These are phyloP conservation scores for Andrena bicolor DNA, from an alignment of 2,888 invertebrate genomes.

Conservation along the genomic window DNA sequence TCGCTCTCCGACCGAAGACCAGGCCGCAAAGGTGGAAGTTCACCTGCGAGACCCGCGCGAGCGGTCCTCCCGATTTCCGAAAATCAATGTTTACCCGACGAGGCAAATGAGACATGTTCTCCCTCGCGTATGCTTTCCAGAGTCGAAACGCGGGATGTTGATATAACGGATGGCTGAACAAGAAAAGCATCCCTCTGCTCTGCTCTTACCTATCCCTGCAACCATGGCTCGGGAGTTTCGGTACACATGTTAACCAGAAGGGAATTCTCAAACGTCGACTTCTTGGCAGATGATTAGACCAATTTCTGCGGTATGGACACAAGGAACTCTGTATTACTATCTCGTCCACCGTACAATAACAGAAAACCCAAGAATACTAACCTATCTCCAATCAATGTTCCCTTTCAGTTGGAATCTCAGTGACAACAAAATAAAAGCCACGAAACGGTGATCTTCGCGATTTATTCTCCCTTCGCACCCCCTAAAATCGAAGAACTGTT, in stretches of 20 bases:
- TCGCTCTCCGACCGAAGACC: conserved; percentile 1
- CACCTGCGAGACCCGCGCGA: conserved; percentile 40
- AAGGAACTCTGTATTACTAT: neutral
- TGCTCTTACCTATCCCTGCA: conserved; percentile 21
- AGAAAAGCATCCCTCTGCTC: conserved; percentile 63
- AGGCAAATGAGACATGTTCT: conserved; percentile 56
- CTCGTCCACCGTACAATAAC: neutral
- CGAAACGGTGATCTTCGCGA: neutral
- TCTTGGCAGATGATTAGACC: neutral
- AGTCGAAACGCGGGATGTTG: conserved; percentile 62
- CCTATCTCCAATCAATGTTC: too few relatives aligned
- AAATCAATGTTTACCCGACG: conserved; percentile 65
- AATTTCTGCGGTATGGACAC: neutral
- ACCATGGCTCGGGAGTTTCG: conserved; percentile 3
- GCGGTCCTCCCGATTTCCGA: conserved; percentile 57
- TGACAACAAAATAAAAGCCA: neutral
- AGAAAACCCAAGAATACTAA: neutral
- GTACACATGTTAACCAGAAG: neutral
- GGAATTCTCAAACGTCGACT: neutral
- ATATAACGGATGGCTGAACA: conserved; percentile 67
- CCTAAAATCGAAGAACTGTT: neutral
- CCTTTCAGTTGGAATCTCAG: too few relatives aligned
- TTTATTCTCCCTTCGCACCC: neutral
- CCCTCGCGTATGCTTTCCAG: conserved; percentile 48
- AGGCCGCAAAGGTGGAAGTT: conserved; percentile 55